Conservation (phyloP, 2,113 vertebrate species). For the Lasiurus cinereus region DNA sequence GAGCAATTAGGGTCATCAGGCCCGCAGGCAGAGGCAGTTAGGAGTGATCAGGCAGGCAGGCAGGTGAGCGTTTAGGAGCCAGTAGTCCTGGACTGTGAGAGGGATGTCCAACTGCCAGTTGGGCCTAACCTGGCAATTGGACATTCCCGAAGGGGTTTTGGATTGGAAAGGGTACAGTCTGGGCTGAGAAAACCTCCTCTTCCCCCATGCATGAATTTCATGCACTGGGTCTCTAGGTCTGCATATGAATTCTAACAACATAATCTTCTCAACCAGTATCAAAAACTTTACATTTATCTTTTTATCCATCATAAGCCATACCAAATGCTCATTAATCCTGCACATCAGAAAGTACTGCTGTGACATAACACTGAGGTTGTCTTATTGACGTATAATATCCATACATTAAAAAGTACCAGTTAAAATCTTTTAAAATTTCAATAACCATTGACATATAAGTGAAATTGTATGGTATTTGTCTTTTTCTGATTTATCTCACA, state of each 20-base stretch:
- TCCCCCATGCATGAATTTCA: no score
- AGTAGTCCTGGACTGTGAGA: no score
- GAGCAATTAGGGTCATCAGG: no score
- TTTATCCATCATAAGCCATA: not conserved
- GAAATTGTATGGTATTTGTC: not conserved
- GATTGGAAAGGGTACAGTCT: no score
- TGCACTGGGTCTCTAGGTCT: not conserved
- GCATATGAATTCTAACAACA: not conserved
- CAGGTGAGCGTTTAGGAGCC: no score
- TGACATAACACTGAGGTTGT: not conserved
- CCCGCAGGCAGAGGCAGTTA: no score
- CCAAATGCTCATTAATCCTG: not conserved
- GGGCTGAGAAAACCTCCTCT: no score
- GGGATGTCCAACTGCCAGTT: no score
- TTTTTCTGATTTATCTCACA: not conserved
- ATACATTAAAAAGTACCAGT: not conserved
- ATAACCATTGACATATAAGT: not conserved
- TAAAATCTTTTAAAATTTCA: not conserved
- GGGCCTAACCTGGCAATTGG: no score
- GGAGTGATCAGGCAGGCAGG: no score
- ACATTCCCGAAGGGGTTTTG: no score
- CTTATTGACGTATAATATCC: not conserved
- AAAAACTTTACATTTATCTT: not conserved
- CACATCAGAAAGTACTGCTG: not conserved
- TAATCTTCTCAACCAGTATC: not conserved